Evolutionary conservation across 2,797 vertebrate species (phyloP).

Genomic region (Hydrolagus colliei): DNA sequence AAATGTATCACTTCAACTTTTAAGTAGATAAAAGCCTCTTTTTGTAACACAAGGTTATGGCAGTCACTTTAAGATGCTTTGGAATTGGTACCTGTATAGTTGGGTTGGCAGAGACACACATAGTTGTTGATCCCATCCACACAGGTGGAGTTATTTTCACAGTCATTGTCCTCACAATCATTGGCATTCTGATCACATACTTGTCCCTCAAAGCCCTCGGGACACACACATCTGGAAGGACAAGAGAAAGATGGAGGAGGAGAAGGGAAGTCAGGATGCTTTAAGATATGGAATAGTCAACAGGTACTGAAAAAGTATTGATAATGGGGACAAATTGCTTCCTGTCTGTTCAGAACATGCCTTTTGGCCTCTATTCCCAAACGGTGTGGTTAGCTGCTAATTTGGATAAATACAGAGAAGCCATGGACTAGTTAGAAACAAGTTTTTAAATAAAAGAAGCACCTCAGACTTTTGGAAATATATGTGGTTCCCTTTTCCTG

Average conservation of each 20-base stretch:
- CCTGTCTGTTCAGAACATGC: too few relatives aligned
- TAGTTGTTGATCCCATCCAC: constrained; percentile 94
- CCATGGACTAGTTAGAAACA: too few relatives aligned
- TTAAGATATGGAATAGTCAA: background rate
- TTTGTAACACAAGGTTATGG: constrained; percentile 14
- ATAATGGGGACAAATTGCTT: too few relatives aligned
- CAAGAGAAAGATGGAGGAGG: background rate
- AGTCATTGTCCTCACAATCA: constrained; percentile 95
- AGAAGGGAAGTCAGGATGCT: background rate
- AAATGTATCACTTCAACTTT: constrained; percentile 36
- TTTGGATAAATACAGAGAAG: too few relatives aligned
- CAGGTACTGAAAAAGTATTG: too few relatives aligned
- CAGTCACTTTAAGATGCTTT: background rate
- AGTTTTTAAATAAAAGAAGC: too few relatives aligned
- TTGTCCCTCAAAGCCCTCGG: constrained; percentile 79
- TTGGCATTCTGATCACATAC: constrained; percentile 86
- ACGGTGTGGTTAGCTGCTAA: too few relatives aligned
- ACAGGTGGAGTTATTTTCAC: constrained; percentile 92
- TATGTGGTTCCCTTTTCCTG: too few relatives aligned
- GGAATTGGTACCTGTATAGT: constrained; percentile 69
- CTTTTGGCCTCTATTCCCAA: too few relatives aligned
- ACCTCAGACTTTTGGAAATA: too few relatives aligned
- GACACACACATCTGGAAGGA: constrained; percentile 74
- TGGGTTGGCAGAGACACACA: constrained; percentile 79
- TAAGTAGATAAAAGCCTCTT: constrained; percentile 39